Evolutionary conservation across 2,888 invertebrate species (phyloP), one percentile per base, ranked within the genome.

Genomic region (Acrobasis suavella): DNA sequence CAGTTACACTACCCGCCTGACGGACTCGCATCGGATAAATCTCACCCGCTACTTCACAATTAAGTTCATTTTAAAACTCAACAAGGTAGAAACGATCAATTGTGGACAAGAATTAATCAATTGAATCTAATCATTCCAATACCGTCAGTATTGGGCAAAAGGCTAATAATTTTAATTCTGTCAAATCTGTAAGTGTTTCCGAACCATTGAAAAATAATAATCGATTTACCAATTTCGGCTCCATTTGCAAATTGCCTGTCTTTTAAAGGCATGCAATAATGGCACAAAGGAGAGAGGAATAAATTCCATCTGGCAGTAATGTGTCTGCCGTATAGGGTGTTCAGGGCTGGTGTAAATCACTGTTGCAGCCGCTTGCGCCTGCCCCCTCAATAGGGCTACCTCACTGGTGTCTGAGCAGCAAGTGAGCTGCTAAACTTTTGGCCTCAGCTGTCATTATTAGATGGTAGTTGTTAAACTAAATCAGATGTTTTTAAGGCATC

Each of bases 331-430:
- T 80, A 80, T 77, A 77, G 80, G 74, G 81, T 74, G 79, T 78
- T 80, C 75, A 73, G 77, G 74, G 69, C 74, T 74, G 74, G 72
- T 72, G 82, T 87, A 87, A 88, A 88, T 87, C 86, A 86, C 81
- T 69, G 72, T 69, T 71, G 72, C 77, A 77, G 72, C 72, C 72
- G 74, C 75, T 74, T 64, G 74, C 77, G 70, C 72, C 70, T 70
- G 70, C 68, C 54, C 60, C 63, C 63, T 62, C 64, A 63, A 62
- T 46, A 50, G 39, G 55, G 55, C 55, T 55, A 37, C 38, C 55
- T 15, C 55, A 55, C 32, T 32, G 32, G 17, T 50, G 16, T 16
- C 17, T 17, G 17, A 16, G 17, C n/a, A n/a, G n/a, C n/a, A n/a
- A n/a, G n/a, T n/a, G n/a, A n/a, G n/a, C n/a, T n/a, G n/a, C n/a